Conservation (phyloP, 2,113 vertebrate genomes). For the Malurus melanocephalus region DNA sequence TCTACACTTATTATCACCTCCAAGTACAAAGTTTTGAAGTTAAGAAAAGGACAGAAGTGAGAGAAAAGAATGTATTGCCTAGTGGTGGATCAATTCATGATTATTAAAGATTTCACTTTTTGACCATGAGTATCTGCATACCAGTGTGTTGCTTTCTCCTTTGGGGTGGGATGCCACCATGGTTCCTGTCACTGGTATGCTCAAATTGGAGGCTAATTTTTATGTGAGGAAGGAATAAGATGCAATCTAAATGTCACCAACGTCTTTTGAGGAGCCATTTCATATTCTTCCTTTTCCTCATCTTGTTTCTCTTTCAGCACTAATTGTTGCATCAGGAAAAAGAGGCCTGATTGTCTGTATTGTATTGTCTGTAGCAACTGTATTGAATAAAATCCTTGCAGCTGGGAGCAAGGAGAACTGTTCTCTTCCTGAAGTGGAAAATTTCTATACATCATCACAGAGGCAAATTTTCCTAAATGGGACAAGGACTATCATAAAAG, state of each 20-base stretch:
- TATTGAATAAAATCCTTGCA: not conserved
- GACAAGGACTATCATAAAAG: not conserved
- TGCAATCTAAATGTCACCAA: not conserved
- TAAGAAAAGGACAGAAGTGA: not conserved
- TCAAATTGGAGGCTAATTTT: not conserved
- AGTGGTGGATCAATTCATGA: not conserved
- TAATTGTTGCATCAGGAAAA: not conserved
- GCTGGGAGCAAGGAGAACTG: not conserved
- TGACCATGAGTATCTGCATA: not conserved
- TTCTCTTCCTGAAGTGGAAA: not conserved
- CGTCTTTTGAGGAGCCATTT: not conserved
- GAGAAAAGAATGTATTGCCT: not conserved
- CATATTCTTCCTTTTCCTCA: not conserved
- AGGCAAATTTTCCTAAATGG: not conserved
- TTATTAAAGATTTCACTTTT: not conserved
- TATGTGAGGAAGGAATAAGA: not conserved
- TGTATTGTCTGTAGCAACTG: not conserved
- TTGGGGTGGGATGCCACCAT: not conserved
- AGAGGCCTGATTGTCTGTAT: not conserved
- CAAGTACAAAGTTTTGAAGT: not conserved
- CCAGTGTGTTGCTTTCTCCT: not conserved
- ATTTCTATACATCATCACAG: not conserved
- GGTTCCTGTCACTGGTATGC: not conserved
- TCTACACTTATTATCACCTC: not conserved
- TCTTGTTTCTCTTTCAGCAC: not conserved